Evolutionary conservation across 2,797 vertebrate species (phyloP).

Genomic region (Mionectes olivaceus): DNA sequence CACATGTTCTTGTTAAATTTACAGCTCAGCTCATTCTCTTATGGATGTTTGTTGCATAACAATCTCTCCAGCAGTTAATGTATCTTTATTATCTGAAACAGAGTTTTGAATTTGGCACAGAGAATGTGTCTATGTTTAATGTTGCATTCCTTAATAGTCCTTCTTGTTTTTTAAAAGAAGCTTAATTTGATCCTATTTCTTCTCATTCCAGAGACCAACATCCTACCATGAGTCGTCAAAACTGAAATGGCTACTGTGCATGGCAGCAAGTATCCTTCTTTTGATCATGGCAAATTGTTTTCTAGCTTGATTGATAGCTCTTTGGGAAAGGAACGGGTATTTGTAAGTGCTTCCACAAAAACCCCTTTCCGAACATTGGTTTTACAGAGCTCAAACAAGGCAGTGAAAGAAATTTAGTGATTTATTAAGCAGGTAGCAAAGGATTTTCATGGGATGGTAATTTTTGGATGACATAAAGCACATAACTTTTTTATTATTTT

Average conservation of each 20-base stretch:
- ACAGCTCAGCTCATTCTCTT: not conserved
- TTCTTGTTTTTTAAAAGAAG: not conserved
- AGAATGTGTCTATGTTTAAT: not conserved
- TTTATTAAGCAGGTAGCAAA: not conserved
- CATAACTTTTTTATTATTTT: not conserved
- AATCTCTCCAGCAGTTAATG: not conserved
- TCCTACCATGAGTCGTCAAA: not conserved
- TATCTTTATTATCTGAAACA: not conserved
- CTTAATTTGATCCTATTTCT: not conserved
- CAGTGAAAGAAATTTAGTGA: not conserved
- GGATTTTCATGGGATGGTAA: not conserved
- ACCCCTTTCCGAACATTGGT: not conserved
- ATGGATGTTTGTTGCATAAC: not conserved
- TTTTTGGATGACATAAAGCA: not conserved
- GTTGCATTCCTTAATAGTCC: not conserved
- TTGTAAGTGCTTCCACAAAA: not conserved
- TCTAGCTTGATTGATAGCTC: not conserved
- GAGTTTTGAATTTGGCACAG: not conserved
- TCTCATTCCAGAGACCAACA: not conserved
- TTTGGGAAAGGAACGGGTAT: not conserved
- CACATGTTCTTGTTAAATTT: not conserved
- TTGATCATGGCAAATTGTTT: not conserved
- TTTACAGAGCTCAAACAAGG: not conserved
- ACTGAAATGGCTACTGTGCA: not conserved
- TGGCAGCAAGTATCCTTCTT: not conserved